Base-by-base conservation (phyloP, 2,888 invertebrate genomes). In the Mechanitis messenoides region DNA sequence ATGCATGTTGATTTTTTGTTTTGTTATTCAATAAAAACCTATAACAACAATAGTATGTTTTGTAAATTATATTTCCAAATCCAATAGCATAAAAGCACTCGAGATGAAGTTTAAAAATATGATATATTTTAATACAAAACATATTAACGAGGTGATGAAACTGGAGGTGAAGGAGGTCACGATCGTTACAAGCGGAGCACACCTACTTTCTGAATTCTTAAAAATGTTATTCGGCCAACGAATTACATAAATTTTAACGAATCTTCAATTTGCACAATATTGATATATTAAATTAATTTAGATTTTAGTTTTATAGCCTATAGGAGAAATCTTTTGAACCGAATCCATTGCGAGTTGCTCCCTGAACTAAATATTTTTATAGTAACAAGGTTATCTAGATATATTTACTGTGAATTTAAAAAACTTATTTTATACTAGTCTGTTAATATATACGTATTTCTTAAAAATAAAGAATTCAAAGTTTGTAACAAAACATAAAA, bases 11-110 rank as follows among this genome's bases (percentile, higher is more conserved):
- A 59, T 55, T 53, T 61, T 35, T 58, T 55, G 31, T 60, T 58
- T 53, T 66, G 28, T 63, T 31, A 45, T 46, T 66, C 70, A 64
- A 67, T 55, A 53, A 57, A 59, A 7, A 50, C 5, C 7, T 50
- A 0, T 50, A 7, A 31, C 20, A 20, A 20, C 20, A 28, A 28
- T 11, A 31, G 5, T 6, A 5, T 20, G 5, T 50, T 9, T 31
- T 50, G 6, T 50, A 5, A 11, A 31, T 50, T 50, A n/a, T 3
- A 50, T 50, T 2, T 28, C 31, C 31, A 42, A 42, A 42, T 9
- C 42, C 1, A 9, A 9, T 42, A 1, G 3, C 3, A 35, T 42
- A 9, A 9, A 42, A 9, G 42, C 42, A 9, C 9, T 42, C 9
- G 1, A 42, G 42, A 42, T 42, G 9, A 42, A 42, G 6, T 9